Percentiles rank a stretch among this genome's conserved stretches.
Evolutionary conservation across 2,113 vertebrate genomes (phyloP).

Genomic region (Lasiurus cinereus): DNA sequence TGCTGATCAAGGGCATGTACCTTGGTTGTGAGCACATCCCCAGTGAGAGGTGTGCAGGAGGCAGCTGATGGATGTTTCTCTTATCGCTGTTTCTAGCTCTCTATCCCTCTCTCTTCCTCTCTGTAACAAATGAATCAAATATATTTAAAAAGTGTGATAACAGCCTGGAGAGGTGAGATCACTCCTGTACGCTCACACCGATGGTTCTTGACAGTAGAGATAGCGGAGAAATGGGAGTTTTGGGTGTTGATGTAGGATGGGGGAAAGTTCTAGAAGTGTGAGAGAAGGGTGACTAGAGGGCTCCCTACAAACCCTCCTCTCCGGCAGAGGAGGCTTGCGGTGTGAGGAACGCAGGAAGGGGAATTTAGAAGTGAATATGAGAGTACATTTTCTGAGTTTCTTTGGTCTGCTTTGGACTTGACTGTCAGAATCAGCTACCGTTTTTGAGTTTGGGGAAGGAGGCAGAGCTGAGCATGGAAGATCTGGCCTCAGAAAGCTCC

Average conservation of each 20-base stretch:
- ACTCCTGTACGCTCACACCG: neutral
- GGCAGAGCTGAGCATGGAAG: neutral
- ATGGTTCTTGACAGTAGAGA: neutral
- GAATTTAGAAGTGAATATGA: neutral
- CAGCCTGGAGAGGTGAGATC: neutral
- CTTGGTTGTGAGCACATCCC: too few species aligned
- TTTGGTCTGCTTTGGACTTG: neutral
- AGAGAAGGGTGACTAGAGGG: neutral
- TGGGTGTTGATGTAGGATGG: neutral
- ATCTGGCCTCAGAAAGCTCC: neutral
- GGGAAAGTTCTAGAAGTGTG: neutral
- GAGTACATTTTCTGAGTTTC: neutral
- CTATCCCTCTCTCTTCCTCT: too few species aligned
- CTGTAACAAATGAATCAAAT: too few species aligned
- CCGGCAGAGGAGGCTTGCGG: neutral
- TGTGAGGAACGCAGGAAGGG: neutral
- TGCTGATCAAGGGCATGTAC: too few species aligned
- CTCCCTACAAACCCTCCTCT: neutral
- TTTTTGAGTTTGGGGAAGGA: slow-evolving; percentile 18
- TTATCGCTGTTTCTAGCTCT: too few species aligned
- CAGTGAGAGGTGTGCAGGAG: too few species aligned
- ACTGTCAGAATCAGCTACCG: neutral
- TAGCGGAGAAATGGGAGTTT: neutral
- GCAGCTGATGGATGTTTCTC: too few species aligned
- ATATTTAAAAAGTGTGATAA: neutral